Conservation (phyloP, 2,888 invertebrate species). For the Imbricaverruca yamaguchii region DNA sequence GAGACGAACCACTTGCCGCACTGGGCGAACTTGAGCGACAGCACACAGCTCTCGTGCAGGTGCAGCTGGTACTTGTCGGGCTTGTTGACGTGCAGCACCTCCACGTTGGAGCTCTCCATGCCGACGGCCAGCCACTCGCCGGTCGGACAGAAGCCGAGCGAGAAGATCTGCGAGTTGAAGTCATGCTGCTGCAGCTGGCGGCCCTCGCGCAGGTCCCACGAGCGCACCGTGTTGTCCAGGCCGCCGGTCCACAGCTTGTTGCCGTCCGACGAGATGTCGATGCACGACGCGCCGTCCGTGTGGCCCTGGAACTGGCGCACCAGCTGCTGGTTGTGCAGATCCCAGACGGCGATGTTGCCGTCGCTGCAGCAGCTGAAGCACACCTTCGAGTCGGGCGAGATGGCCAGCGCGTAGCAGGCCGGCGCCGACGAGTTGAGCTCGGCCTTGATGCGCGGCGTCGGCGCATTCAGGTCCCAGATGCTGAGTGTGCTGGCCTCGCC, state of each 20-base stretch:
- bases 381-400: conserved; percentile 79
- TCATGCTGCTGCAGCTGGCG: conserved; percentile 50
- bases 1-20: conserved; percentile 96
- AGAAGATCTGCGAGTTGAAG: conserved; percentile 52
- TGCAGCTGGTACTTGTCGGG: conserved; percentile 93
- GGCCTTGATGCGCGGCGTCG: conserved; percentile 82
- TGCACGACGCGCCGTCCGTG: conserved; percentile 54
- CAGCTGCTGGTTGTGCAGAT: conserved; percentile 49
- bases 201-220: conserved; percentile 51
- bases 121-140: conserved; percentile 55
- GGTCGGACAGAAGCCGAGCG: conserved; percentile 52
- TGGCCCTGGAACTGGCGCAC: conserved; percentile 47
- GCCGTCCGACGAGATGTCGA: conserved; percentile 52
- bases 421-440: conserved; percentile 90
- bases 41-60: conserved; percentile 89
- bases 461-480: conserved; percentile 90
- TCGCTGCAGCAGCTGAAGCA: conserved; percentile 97
- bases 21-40: conserved; percentile 85
- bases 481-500: conserved; percentile 92
- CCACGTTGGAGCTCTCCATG: conserved; percentile 58
- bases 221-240: conserved; percentile 52
- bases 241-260: conserved; percentile 53
- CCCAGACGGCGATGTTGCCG: conserved; percentile 65
- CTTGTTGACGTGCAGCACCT: conserved; percentile 78
- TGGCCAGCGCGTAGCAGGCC: conserved; percentile 94